Evolutionary conservation across 2,888 invertebrate genomes (phyloP).

Genomic region (Falcaria lacertinaria): DNA sequence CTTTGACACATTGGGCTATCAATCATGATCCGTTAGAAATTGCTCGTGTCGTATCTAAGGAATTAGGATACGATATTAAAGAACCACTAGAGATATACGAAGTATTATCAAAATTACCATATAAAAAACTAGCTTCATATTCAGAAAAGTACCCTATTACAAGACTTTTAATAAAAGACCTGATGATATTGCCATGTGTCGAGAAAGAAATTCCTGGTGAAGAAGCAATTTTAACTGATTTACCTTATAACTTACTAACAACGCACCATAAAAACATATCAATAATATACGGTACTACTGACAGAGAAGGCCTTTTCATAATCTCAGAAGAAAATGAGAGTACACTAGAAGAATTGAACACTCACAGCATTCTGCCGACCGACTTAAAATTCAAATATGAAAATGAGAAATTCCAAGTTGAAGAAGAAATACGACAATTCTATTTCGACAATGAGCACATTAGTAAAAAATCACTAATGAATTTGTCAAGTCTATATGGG

Average conservation of each 20-base stretch:
- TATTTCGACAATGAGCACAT: conserved; percentile 60
- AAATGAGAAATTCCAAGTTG: conserved; percentile 26
- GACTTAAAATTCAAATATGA: conserved; percentile 43
- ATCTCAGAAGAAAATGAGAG: conserved; percentile 28
- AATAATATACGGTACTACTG: conserved; percentile 37
- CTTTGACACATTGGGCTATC: conserved; percentile 57
- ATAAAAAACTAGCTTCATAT: conserved; percentile 29
- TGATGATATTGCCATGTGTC: conserved; percentile 47
- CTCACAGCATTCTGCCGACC: conserved; percentile 40
- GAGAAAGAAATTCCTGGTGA: conserved; percentile 41
- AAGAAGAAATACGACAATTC: conserved; percentile 43
- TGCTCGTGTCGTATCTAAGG: conserved; percentile 55
- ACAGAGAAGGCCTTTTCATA: conserved; percentile 46
- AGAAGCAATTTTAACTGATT: conserved; percentile 41
- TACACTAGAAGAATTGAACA: conserved; percentile 30
- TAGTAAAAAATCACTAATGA: conserved; percentile 46
- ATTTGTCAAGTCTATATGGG: conserved; percentile 40
- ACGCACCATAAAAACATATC: conserved; percentile 29
- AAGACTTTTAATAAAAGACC: conserved; percentile 33
- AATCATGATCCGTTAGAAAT: conserved; percentile 55
- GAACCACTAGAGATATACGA: conserved; percentile 57
- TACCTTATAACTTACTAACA: conserved; percentile 41
- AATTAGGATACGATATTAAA: conserved; percentile 45
- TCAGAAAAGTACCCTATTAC: conserved; percentile 4
- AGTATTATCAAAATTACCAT: conserved; percentile 45